phyloP scores from a whole-genome alignment of 2,888 invertebrate species.

The Lycaena phlaeas region DNA sequence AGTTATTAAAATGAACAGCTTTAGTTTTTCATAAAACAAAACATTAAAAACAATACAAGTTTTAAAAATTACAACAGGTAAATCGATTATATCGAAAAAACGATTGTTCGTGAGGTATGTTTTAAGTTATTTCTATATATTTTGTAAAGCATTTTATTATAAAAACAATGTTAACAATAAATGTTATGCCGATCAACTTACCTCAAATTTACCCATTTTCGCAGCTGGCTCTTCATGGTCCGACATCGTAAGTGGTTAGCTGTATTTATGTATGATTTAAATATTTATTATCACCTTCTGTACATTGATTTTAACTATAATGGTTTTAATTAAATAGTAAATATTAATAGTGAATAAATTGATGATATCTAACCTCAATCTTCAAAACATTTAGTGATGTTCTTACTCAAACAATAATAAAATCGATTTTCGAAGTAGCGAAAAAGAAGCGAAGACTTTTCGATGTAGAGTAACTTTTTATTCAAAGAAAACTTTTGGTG shows the following conservation, averaged over 20 bases:
- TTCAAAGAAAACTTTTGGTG: too few relatives aligned
- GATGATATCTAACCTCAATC: neutral
- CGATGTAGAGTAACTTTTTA: too few relatives aligned
- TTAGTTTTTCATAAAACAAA: neutral
- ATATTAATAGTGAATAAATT: neutral
- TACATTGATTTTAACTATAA: neutral
- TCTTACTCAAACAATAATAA: too few relatives aligned
- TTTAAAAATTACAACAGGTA: neutral
- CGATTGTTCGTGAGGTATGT: neutral
- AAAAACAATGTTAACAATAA: neutral
- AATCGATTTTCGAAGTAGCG: too few relatives aligned
- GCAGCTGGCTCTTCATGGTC: conserved; percentile 43
- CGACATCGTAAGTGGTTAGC: conserved; percentile 29
- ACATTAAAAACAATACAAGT: neutral
- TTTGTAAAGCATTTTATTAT: neutral
- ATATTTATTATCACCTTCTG: neutral
- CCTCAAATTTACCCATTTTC: conserved; percentile 39
- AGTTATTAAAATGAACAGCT: neutral
- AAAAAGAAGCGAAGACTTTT: too few relatives aligned
- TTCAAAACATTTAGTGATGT: neutral
- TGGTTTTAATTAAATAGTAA: too few relatives aligned
- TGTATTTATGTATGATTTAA: neutral
- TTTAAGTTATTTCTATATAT: neutral
- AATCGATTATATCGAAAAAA: too few relatives aligned
- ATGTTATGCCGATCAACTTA: conserved; percentile 16